These are phyloP conservation scores for Dasysyrphus tricinctus DNA, from an alignment of 2,888 invertebrate genomes.

Conservation along the genomic window DNA sequence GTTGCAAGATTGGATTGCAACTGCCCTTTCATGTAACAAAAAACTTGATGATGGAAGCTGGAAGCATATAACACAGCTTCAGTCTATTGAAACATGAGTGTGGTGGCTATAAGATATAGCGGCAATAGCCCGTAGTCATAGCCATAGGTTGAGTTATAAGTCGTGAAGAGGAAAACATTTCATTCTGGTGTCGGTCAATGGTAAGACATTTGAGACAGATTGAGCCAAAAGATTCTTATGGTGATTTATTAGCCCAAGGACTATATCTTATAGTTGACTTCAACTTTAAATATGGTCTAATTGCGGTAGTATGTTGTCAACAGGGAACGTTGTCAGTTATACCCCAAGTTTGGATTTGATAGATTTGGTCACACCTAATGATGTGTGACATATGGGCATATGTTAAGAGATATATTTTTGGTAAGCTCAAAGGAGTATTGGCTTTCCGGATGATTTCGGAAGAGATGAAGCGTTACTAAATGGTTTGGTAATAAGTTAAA, in stretches of 20 bases:
- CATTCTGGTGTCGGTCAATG: constrained; percentile 59
- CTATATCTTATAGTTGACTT: constrained; percentile 4
- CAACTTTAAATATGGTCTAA: constrained; percentile 53
- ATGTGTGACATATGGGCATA: constrained; percentile 29
- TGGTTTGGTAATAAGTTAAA: background rate
- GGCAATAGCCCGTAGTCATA: background rate
- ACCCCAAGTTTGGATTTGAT: constrained; percentile 56
- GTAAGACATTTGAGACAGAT: constrained; percentile 29
- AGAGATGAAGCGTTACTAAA: constrained; percentile 1
- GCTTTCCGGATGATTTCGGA: constrained; percentile 9
- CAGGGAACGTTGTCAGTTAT: constrained; percentile 25
- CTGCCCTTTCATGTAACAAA: constrained; percentile 59
- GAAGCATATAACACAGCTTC: background rate
- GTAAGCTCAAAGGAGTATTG: background rate
- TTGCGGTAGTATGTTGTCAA: constrained; percentile 36
- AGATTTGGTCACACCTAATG: constrained; percentile 66
- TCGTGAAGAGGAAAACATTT: constrained; percentile 35
- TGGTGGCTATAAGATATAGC: background rate
- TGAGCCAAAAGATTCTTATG: constrained; percentile 49
- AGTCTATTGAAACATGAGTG: constrained; percentile 19
- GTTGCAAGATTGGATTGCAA: constrained; percentile 28
- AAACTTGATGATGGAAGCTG: constrained; percentile 13
- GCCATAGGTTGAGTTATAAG: background rate
- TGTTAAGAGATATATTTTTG: background rate
- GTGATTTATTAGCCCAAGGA: constrained; percentile 42